Base-by-base conservation (phyloP, 2,113 vertebrate species). In the Conger conger region DNA sequence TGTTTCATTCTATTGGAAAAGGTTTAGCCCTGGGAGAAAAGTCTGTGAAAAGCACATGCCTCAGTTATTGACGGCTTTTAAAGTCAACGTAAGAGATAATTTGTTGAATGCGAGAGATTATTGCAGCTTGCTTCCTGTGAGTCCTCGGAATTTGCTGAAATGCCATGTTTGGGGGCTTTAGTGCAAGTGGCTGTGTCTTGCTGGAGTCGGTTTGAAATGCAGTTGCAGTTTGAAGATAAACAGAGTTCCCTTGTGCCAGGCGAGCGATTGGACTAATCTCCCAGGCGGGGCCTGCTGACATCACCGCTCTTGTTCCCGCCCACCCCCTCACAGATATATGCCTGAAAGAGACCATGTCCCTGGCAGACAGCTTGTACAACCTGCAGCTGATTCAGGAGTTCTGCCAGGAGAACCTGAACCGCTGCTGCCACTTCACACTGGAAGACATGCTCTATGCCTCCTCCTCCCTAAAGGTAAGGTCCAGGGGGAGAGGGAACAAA, bases 381-480 rank as follows among this genome's bases (percentile, higher is more conserved):
- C 96, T 99, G 17, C 97, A 99, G 85, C 87, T 99, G 89, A 95
- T 99, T 79, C 97, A 97, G 93, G 96, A 98, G 80, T 99, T 99
- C 95, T 99, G 98, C 91, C 96, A 95, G 87, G 97, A 98, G 86
- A 96, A 99, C 89, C 93, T 99, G 90, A 97, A 96, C 91, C 95
- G 88, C 90, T 99, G 98, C 92, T 99, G 98, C 92, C 97, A 99
- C 93, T 97, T 99, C 92, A 96, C 91, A 87, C 94, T 99, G 88
- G 98, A 99, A 91, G 98, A 99, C 90, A 98, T 99, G 98, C 95
- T 99, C 4, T 99, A 99, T 37, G 96, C 97, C 83, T 95, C 97
- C 88, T 96, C 98, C 79, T 96, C 96, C 81, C 87, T 99, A 91
- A 99, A 99, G 97, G 98, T 99, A 96, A 93, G 87, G 9, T 9